These are phyloP conservation scores for Chiroxiphia lanceolata DNA, from an alignment of 2,797 vertebrate species.

Conservation along the genomic window DNA sequence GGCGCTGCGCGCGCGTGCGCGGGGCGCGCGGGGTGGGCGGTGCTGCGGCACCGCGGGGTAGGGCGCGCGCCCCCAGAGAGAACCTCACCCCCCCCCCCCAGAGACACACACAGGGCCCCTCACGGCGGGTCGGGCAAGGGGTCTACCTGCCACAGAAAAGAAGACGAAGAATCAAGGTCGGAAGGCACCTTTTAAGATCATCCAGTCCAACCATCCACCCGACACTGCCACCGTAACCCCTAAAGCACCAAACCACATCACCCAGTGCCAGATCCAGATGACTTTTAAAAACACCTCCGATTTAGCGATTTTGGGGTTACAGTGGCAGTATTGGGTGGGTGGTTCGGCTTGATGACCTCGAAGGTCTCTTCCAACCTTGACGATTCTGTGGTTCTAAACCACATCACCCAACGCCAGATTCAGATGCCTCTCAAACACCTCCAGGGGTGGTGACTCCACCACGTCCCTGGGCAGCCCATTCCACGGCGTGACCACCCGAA, in stretches of 20 bases:
- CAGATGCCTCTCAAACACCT: not conserved
- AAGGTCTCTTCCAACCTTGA: not conserved
- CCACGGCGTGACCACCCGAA: too few species aligned
- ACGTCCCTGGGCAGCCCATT: not conserved
- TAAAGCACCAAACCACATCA: not conserved
- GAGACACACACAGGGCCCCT: too few species aligned
- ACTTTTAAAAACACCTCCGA: too few species aligned
- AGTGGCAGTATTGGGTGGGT: not conserved
- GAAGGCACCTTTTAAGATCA: too few species aligned
- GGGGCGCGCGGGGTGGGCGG: not conserved
- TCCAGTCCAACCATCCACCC: not conserved
- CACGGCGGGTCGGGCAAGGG: too few species aligned
- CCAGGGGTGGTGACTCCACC: too few species aligned
- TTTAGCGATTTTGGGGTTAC: not conserved
- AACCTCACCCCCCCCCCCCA: too few species aligned
- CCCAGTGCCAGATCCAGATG: not conserved
- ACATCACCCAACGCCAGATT: not conserved
- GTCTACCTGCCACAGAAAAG: too few species aligned
- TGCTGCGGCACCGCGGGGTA: not conserved
- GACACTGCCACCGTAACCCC: not conserved
- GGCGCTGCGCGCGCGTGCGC: too few species aligned
- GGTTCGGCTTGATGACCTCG: not conserved
- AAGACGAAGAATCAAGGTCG: not conserved
- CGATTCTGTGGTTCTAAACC: not conserved
- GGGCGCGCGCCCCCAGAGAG: not conserved